Evolutionary conservation across 2,797 vertebrate genomes (phyloP).

Genomic region (Pachyuromys duprasi): DNA sequence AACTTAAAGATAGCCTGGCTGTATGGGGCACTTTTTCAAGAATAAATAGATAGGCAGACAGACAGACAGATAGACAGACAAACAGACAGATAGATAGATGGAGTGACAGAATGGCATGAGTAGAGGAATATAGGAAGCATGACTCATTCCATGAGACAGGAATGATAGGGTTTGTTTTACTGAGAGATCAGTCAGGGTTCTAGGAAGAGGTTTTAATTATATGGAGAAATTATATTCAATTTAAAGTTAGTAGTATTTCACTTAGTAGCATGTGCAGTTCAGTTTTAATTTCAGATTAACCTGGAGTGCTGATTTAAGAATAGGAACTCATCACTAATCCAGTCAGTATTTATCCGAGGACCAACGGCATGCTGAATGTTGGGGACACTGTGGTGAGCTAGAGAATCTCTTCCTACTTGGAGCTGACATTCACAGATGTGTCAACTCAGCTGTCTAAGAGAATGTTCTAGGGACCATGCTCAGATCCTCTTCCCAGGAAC

Average conservation of each 20-base stretch:
- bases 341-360: not conserved
- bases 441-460: not conserved
- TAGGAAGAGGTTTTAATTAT: not conserved
- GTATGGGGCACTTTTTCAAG: not conserved
- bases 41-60: not conserved
- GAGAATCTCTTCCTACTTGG: not conserved
- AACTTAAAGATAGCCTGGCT: not conserved
- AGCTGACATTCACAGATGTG: not conserved
- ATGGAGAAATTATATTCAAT: not conserved
- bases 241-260: not conserved
- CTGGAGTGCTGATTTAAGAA: not conserved
- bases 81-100: not conserved
- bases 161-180: not conserved
- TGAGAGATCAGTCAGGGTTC: not conserved
- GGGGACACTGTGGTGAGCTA: not conserved
- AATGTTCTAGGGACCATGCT: not conserved
- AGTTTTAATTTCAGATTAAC: conserved; percentile 42
- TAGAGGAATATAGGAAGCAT: not conserved
- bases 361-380: not conserved
- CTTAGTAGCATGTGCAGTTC: not conserved
- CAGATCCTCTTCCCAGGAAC: not conserved
- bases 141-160: not conserved
- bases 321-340: not conserved
- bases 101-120: not conserved
- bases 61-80: too few species aligned